Evolutionary conservation across 64 coral and sea anemone species (phyloP), one percentile per base, ranked within the genome.

Genomic region (Actinia tenebrosa): DNA sequence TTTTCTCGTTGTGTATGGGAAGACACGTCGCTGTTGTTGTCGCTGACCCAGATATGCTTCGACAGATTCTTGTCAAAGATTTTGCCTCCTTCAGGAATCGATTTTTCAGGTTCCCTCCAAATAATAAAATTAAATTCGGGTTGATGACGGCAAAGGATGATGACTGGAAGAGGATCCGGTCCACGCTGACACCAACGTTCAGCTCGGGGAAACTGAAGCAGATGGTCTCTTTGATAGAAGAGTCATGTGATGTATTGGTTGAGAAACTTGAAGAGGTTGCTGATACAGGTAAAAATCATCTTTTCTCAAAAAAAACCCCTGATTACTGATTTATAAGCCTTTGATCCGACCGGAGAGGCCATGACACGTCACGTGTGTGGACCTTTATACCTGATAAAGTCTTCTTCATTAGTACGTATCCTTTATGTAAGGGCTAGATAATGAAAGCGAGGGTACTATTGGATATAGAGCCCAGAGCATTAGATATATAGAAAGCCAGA

Each of bases 121-220:
- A 9, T 13, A 60, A 18, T 19, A 64, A 85, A 16, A 60, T 59
- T 1, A 59, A 54, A 25, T 44, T 61, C 23, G 83, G 56, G 8
- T 22, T 85, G 56, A 53, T 80, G 4, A 37, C 68, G 42, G 66
- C 82, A 27, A 89, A 77, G 42, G 91, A 93, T 61, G 87, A 93
- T 14, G 83, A 56, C 43, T 93, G 91, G 91, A 93, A 93, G 62
- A 80, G 91, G 3, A 86, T 93, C 27, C 91, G 91, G 11, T 87
- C 63, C 58, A 89, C 87, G 59, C 83, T 93, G 71, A 93, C 87
- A 15, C 91, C 91, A 45, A 93, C 91, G 7, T 93, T 93, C 56
- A 93, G 68, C 25, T 77, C 91, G 3, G 87, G 87, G 18, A 93
- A 93, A 44, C 30, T 93, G 82, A 89, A 89, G 61, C 56, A 85